phyloP scores from a whole-genome alignment of 2,888 invertebrate genomes.

The Allophyes oxyacanthae region DNA sequence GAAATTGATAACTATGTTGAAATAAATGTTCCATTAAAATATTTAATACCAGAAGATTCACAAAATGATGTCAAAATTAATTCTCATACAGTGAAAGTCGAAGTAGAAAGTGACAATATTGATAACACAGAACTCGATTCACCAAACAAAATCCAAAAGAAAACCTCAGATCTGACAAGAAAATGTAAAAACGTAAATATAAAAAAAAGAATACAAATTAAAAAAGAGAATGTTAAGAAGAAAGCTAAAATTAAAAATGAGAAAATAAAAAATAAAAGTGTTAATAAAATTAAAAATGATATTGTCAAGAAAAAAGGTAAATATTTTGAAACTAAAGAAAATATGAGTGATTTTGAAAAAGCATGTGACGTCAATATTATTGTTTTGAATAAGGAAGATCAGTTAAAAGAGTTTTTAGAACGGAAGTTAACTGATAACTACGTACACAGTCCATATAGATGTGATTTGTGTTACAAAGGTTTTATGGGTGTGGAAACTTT shows the following conservation, averaged over 20 bases:
- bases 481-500: slow-evolving; percentile 55
- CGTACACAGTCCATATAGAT: slow-evolving; percentile 53
- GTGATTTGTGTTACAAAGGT: slow-evolving; percentile 58
- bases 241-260: not conserved
- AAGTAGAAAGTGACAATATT: slow-evolving; percentile 10
- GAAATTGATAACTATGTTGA: slow-evolving; percentile 5
- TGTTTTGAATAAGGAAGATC: slow-evolving; percentile 50
- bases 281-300: not conserved
- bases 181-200: too few relatives aligned
- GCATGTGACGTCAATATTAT: slow-evolving; percentile 47
- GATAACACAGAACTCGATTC: too few relatives aligned
- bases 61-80: slow-evolving; percentile 11
- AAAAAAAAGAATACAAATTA: too few relatives aligned
- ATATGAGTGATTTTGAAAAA: slow-evolving; percentile 48
- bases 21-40: not conserved
- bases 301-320: slow-evolving; percentile 16
- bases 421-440: slow-evolving; percentile 54
- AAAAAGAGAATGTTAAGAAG: not conserved
- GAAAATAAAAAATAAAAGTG: not conserved
- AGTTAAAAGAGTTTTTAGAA: slow-evolving; percentile 52
- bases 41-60: not conserved
- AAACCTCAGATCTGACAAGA: too few relatives aligned
- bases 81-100: slow-evolving; percentile 14
- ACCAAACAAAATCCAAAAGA: too few relatives aligned
- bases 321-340: slow-evolving; percentile 43